Base-by-base conservation (phyloP, 2,797 vertebrate species). In the Melanotaenia trifasciata region DNA sequence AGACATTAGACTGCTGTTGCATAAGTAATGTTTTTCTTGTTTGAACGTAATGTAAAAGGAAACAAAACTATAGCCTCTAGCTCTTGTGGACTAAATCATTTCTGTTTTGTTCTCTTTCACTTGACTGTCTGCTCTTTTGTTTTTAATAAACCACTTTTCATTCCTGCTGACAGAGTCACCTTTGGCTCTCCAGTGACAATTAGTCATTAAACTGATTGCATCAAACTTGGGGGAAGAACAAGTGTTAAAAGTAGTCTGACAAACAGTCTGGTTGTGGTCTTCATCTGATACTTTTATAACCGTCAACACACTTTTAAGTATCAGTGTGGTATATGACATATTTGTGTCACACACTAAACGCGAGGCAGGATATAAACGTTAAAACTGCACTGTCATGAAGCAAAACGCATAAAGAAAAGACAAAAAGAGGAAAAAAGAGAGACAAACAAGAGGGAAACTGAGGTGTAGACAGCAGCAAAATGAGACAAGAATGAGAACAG, bases 261-360 rank as follows among this genome's bases (percentile, higher is more conserved):
- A 80, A 87, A 90, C 83, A 89, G 84, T 2, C 4, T 30, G 1
- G 53, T 40, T 64, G 50, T 60, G 67, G 62, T 79, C 6, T 54
- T 67, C 35, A 54, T 68, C 58, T 51, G 74, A 76, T 84, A 43
- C 74, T 62, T 54, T 67, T 5, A 45, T 70, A 81, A 76, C 50
- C 26, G 72, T 72, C 62, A 77, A 86, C 69, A 87, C 83, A 83
- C 78, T 89, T 80, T 80, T 78, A 89, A 78, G 72, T 56, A 47
- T 56, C 30, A 47, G 64, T 3, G 40, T 5, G 0, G 36, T 26
- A 26, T 35, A 38, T 80, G 80, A 79, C 69, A 79, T 59, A 74
- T 74, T 77, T 80, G 71, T 82, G 76, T 78, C 77, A 70, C 1
- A 22, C 50, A 9, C 38, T 18, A 26, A 8, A 56, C 58, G 43